phyloP scores from a whole-genome alignment of 2,888 invertebrate species.

The Lucinisca nassula region DNA sequence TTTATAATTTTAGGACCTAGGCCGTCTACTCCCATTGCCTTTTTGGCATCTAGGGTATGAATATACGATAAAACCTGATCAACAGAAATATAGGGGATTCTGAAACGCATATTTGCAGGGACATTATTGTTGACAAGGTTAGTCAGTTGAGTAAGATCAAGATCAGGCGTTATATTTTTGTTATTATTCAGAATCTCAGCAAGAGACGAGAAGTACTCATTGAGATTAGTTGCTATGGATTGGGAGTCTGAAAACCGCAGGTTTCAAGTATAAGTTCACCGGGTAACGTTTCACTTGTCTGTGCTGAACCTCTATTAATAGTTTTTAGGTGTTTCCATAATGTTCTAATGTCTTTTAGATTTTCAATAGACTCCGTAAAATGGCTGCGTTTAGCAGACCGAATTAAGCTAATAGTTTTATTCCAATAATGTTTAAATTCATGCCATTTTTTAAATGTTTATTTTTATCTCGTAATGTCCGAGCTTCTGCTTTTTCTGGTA shows the following conservation, averaged over 20 bases:
- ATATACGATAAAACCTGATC: neutral
- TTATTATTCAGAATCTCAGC: neutral
- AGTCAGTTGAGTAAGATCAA: neutral
- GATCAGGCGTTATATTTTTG: neutral
- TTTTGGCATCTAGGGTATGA: neutral
- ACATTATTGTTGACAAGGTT: neutral
- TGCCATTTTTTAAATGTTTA: too few relatives aligned
- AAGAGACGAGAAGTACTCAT: neutral
- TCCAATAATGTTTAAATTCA: too few relatives aligned
- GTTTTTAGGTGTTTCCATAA: too few relatives aligned
- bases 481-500: too few relatives aligned
- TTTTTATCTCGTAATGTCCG: too few relatives aligned
- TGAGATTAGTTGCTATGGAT: neutral
- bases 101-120: neutral
- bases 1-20: neutral
- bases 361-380: too few relatives aligned
- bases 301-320: too few relatives aligned
- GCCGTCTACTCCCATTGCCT: neutral
- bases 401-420: too few relatives aligned
- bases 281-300: too few relatives aligned
- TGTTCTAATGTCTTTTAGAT: too few relatives aligned
- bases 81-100: neutral
- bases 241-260: neutral
- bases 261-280: too few relatives aligned
- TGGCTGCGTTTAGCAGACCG: too few relatives aligned